Percentiles rank a stretch among this genome's conserved stretches.
phyloP scores from a whole-genome alignment of 2,888 invertebrate genomes.

The Meghimatium bilineatum region DNA sequence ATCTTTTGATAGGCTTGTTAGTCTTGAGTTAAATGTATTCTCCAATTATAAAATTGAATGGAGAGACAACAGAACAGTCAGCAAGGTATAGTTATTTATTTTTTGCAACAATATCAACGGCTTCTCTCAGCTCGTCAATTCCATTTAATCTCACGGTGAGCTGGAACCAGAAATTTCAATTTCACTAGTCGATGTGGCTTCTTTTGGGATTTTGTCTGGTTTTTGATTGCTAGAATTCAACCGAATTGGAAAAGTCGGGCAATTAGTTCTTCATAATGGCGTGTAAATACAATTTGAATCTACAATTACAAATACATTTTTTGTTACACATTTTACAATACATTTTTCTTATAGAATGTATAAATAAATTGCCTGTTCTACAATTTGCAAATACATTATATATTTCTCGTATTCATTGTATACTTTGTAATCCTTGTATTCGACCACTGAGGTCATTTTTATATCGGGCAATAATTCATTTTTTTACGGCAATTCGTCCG shows the following conservation, averaged over 20 bases:
- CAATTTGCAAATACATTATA: too few relatives aligned
- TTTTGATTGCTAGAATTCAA: not conserved
- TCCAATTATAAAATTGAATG: not conserved
- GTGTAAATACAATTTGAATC: too few relatives aligned
- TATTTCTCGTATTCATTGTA: too few relatives aligned
- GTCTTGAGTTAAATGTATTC: not conserved
- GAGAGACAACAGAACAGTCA: not conserved
- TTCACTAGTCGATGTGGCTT: not conserved
- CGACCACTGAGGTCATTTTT: too few relatives aligned
- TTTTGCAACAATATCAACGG: not conserved
- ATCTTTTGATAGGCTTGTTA: not conserved
- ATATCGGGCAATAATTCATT: too few relatives aligned
- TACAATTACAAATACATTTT: too few relatives aligned
- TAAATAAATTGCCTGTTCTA: too few relatives aligned
- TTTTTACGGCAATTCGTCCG: too few relatives aligned
- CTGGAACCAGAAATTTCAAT: not conserved
- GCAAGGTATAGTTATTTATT: not conserved
- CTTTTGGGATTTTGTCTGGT: not conserved
- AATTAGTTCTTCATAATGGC: too few relatives aligned
- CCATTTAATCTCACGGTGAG: not conserved
- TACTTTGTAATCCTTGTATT: too few relatives aligned
- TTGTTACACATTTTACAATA: too few relatives aligned
- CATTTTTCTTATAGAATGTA: too few relatives aligned
- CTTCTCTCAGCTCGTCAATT: not conserved
- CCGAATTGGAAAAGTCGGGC: not conserved